phyloP scores from a whole-genome alignment of 1,140 invertebrate genomes.

The Aphidius ervi region DNA sequence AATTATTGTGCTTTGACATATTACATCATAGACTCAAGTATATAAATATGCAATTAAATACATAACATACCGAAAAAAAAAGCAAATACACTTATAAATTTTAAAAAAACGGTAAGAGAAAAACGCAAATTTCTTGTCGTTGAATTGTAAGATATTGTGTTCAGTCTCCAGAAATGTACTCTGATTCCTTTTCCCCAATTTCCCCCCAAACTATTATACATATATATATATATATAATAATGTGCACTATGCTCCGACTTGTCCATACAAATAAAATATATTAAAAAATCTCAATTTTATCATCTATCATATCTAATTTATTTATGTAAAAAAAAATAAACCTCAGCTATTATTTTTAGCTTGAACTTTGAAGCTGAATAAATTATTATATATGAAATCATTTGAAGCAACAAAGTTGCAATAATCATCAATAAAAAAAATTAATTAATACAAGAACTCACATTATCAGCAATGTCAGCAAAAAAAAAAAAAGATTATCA shows the following conservation, averaged over 20 bases:
- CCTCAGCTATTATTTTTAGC: too few relatives aligned
- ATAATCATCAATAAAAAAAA: too few relatives aligned
- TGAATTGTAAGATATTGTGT: slow-evolving; percentile 54
- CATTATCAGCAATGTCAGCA: too few relatives aligned
- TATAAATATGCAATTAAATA: slow-evolving; percentile 34
- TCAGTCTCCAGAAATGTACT: slow-evolving; percentile 51
- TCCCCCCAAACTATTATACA: slow-evolving; percentile 48
- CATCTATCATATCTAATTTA: too few relatives aligned
- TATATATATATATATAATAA: slow-evolving; percentile 44
- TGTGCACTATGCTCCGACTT: slow-evolving; percentile 51
- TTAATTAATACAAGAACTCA: too few relatives aligned
- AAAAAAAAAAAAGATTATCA: too few relatives aligned
- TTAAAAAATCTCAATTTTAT: slow-evolving; percentile 42
- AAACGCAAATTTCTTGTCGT: slow-evolving; percentile 49
- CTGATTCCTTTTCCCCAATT: slow-evolving; percentile 48
- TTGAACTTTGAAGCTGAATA: too few relatives aligned
- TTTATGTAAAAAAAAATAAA: neutral
- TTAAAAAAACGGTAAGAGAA: slow-evolving; percentile 20
- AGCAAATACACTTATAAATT: slow-evolving; percentile 28
- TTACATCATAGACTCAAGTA: slow-evolving; percentile 41
- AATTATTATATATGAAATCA: too few relatives aligned
- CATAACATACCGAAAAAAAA: slow-evolving; percentile 38
- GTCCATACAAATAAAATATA: slow-evolving; percentile 51
- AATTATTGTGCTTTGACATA: slow-evolving; percentile 47
- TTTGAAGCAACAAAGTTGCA: too few relatives aligned